Conservation (phyloP, 1,140 invertebrate genomes). For the Ctenoplectra terminalis region DNA sequence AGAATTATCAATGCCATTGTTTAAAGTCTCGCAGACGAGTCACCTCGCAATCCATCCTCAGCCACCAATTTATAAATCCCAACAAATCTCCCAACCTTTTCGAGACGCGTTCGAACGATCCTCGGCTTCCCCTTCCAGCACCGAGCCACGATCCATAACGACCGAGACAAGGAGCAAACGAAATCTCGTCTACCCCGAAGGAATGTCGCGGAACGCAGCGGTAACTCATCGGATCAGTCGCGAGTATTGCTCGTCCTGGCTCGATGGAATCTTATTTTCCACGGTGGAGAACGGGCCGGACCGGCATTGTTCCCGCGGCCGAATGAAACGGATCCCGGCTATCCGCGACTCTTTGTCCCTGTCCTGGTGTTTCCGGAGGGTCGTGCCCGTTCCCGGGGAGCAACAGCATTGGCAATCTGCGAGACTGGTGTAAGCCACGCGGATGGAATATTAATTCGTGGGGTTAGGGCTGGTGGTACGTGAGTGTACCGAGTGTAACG, state of each 20-base stretch:
- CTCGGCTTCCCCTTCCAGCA: too few relatives aligned
- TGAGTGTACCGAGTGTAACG: conserved; percentile 8
- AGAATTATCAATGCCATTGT: too few relatives aligned
- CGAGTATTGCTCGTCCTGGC: conserved; percentile 20
- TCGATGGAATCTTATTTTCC: conserved; percentile 63
- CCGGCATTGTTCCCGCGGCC: conserved; percentile 53
- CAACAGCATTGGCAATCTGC: conserved; percentile 72
- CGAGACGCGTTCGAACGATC: background rate
- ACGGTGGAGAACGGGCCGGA: conserved; percentile 46
- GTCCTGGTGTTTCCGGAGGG: conserved; percentile 62
- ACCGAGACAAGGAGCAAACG: background rate
- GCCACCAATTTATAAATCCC: background rate
- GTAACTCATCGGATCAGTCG: conserved; percentile 46
- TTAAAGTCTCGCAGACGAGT: too few relatives aligned
- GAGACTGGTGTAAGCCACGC: conserved; percentile 58
- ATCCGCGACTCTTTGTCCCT: conserved; percentile 52
- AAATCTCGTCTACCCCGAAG: background rate
- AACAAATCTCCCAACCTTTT: background rate
- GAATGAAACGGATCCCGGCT: conserved; percentile 55
- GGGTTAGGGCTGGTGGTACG: conserved; percentile 71
- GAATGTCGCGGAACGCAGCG: background rate
- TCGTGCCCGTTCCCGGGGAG: conserved; percentile 49
- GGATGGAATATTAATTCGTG: conserved; percentile 79
- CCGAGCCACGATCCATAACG: background rate
- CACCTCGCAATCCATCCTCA: background rate